A percentile compares a stretch with the other conserved stretches of the same genome.
phyloP scores from a whole-genome alignment of 2,888 invertebrate genomes.

The Poecilus cupreus region DNA sequence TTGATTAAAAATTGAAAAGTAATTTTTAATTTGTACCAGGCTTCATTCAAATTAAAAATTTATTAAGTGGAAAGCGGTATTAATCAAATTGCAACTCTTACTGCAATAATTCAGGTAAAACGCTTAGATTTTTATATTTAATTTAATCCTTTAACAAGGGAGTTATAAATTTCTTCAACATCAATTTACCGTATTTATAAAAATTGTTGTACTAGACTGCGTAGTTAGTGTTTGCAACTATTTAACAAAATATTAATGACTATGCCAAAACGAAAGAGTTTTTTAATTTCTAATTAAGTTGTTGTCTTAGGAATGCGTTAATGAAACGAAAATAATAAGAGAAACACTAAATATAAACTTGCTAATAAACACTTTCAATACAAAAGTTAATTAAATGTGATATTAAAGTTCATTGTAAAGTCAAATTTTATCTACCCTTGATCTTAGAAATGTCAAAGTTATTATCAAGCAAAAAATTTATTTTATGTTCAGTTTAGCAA shows the following conservation, averaged over 20 bases:
- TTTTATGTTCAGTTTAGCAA: no score
- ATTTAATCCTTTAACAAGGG: neutral
- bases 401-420: neutral
- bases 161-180: neutral
- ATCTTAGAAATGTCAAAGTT: neutral
- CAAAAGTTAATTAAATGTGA: neutral
- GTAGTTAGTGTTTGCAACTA: no score
- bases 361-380: no score
- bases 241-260: no score
- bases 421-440: neutral
- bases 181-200: constrained; percentile 6
- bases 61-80: constrained; percentile 31
- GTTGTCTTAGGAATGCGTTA: no score
- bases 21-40: constrained; percentile 10
- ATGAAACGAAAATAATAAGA: no score
- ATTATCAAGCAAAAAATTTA: neutral
- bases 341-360: neutral
- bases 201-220: neutral
- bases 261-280: no score
- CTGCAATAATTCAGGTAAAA: constrained; percentile 6
- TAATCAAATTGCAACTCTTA: constrained; percentile 17
- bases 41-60: constrained; percentile 17
- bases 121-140: constrained; percentile 2
- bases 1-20: constrained; percentile 27
- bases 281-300: no score